These are phyloP conservation scores for Petrolisthes manimaculis DNA, from an alignment of 2,888 invertebrate species.

Conservation along the genomic window DNA sequence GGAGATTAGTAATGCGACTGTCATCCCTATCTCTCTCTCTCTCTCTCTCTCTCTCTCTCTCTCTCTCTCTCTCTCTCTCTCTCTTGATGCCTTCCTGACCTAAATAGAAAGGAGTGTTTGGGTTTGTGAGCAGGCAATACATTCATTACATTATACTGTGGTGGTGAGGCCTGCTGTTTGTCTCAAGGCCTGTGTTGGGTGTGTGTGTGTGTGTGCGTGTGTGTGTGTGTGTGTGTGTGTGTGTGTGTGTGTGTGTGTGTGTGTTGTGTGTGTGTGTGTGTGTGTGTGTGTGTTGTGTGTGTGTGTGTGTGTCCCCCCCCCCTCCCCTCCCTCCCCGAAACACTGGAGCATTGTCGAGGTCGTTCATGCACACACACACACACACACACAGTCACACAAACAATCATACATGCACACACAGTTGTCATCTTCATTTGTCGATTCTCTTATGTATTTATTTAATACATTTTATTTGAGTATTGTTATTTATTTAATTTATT, in stretches of 20 bases:
- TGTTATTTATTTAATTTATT: not conserved
- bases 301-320: conserved; percentile 1
- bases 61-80: not conserved
- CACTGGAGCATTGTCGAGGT: not conserved
- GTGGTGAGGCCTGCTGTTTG: not conserved
- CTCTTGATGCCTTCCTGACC: too few relatives aligned
- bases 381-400: not conserved
- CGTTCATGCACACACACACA: not conserved
- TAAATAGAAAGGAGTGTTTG: not conserved
- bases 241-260: not conserved
- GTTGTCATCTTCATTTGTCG: not conserved
- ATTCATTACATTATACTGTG: not conserved
- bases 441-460: not conserved
- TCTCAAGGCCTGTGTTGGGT: not conserved
- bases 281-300: not conserved
- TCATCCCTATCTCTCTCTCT: not conserved
- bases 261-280: too few relatives aligned
- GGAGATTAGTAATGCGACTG: too few relatives aligned
- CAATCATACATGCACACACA: not conserved
- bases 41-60: not conserved
- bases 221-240: conserved; percentile 1
- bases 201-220: not conserved
- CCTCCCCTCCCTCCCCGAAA: not conserved
- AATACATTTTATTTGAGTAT: not conserved
- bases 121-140: too few relatives aligned